Conservation (phyloP, 1,140 invertebrate genomes). For the Zeugodacus cucurbitae region DNA sequence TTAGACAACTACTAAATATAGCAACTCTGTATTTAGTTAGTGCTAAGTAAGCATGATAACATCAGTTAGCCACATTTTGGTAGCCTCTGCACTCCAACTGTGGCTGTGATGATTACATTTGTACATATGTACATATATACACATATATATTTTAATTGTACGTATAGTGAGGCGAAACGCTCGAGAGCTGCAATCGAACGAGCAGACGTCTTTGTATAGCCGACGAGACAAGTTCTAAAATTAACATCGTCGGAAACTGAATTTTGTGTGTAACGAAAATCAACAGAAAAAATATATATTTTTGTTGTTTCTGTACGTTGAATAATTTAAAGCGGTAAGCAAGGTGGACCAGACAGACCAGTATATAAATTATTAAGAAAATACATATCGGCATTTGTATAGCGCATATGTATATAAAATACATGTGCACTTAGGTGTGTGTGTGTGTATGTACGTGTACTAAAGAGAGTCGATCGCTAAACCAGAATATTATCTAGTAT, state of each 20-base stretch:
- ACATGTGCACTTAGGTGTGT: not conserved
- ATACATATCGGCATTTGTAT: not conserved
- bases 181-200: not conserved
- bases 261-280: not conserved
- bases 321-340: conserved; percentile 30
- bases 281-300: not conserved
- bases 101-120: conserved; percentile 5
- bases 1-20: not conserved
- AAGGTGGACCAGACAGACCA: conserved; percentile 9
- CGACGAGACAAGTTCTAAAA: conserved; percentile 46
- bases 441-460: not conserved
- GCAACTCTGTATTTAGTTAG: conserved; percentile 30
- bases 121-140: not conserved
- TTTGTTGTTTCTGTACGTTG: conserved; percentile 25
- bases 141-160: too few relatives aligned
- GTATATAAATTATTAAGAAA: not conserved
- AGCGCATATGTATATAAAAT: not conserved
- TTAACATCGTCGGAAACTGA: not conserved
- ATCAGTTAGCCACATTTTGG: not conserved
- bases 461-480: not conserved
- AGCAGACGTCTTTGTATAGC: conserved; percentile 43
- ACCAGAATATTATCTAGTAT: conserved; percentile 3
- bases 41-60: conserved; percentile 35
- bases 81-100: not conserved
- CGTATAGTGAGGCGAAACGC: not conserved